phyloP scores from a whole-genome alignment of 1,140 invertebrate species.

The Diorhabda carinulata region DNA sequence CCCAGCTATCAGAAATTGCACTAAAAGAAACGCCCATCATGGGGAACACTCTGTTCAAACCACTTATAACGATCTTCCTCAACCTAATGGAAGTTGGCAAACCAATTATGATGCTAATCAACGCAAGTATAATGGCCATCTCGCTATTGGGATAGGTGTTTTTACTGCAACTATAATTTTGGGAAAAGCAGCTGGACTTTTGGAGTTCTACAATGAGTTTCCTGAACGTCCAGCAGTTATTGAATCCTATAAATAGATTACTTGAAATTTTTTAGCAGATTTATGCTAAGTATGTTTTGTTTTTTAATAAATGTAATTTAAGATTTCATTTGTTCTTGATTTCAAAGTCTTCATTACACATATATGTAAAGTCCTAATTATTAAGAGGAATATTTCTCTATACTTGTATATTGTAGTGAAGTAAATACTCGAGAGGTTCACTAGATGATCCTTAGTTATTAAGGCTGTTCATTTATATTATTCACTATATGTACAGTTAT shows the following conservation, averaged over 20 bases:
- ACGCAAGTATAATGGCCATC: constrained; percentile 61
- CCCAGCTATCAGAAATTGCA: constrained; percentile 4
- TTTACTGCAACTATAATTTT: constrained; percentile 54
- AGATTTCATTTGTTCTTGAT: no score
- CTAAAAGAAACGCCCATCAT: constrained; percentile 12
- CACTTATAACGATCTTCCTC: constrained; percentile 62
- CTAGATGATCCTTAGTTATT: no score
- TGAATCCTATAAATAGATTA: constrained; percentile 28
- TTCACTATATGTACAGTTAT: no score
- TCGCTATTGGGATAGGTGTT: constrained; percentile 60
- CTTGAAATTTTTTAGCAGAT: no score
- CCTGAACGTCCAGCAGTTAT: constrained; percentile 46
- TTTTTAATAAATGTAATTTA: no score
- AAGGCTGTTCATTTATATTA: no score
- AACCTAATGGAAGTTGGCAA: constrained; percentile 70
- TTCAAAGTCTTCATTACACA: no score
- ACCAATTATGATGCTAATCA: constrained; percentile 61
- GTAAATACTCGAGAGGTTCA: no score
- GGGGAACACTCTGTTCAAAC: constrained; percentile 10
- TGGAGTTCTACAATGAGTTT: constrained; percentile 58
- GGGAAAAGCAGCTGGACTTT: constrained; percentile 54
- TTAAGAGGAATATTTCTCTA: no score
- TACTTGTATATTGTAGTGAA: no score
- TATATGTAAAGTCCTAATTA: no score
- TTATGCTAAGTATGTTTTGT: no score